Evolutionary conservation across 1,140 invertebrate genomes (phyloP).

Genomic region (Polyergus mexicanus): DNA sequence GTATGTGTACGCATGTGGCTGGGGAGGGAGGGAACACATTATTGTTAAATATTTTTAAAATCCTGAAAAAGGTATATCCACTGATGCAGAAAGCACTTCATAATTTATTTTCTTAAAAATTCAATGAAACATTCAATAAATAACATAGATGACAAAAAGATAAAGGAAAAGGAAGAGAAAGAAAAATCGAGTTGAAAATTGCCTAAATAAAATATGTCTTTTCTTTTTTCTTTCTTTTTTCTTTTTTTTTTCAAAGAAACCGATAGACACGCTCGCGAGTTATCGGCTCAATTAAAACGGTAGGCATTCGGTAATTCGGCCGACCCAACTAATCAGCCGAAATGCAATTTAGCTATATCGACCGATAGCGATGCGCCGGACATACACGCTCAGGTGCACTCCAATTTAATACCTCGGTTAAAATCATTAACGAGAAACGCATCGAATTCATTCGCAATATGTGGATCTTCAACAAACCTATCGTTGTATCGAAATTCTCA

Average conservation of each 20-base stretch:
- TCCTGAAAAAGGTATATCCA: neutral
- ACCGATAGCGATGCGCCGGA: conserved; percentile 80
- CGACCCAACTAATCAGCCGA: conserved; percentile 84
- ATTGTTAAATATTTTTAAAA: neutral
- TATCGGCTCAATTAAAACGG: conserved; percentile 84
- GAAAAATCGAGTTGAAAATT: neutral
- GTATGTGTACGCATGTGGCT: neutral
- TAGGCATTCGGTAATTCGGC: conserved; percentile 84
- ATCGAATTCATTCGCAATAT: conserved; percentile 81
- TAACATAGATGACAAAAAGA: too few species aligned
- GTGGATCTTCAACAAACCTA: conserved; percentile 9
- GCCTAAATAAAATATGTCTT: neutral
- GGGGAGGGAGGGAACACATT: neutral
- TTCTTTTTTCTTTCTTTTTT: too few species aligned
- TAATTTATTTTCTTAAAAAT: conserved; percentile 3
- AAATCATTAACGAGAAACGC: conserved; percentile 85
- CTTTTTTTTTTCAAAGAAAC: conserved; percentile 63
- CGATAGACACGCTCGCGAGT: conserved; percentile 75
- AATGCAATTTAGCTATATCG: conserved; percentile 85
- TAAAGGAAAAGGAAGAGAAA: too few species aligned
- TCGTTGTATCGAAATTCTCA: conserved; percentile 28
- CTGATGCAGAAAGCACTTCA: neutral
- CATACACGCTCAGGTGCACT: conserved; percentile 81
- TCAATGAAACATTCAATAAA: neutral
- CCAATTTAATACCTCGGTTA: conserved; percentile 84